phyloP scores from a whole-genome alignment of 2,113 vertebrate genomes.

The Lathamus discolor region DNA sequence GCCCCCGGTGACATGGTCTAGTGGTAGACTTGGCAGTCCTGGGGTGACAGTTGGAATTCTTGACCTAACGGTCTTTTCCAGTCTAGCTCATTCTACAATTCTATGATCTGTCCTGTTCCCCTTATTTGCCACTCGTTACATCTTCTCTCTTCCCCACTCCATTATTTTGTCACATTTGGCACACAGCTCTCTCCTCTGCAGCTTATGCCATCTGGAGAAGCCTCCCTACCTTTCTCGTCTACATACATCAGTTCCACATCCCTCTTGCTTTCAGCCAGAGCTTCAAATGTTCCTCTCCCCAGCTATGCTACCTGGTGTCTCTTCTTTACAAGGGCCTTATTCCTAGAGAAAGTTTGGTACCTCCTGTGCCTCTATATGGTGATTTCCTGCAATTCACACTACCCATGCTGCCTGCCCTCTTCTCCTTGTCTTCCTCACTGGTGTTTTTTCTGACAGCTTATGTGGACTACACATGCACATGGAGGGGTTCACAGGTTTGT shows the following conservation, averaged over 20 bases:
- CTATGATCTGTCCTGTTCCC: not conserved
- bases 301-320: not conserved
- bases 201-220: not conserved
- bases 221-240: not conserved
- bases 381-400: not conserved
- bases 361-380: rapidly evolving
- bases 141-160: not conserved
- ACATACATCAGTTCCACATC: rapidly evolving
- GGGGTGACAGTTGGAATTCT: not conserved
- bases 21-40: not conserved
- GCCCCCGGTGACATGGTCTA: not conserved
- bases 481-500: rapidly evolving
- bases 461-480: rapidly evolving
- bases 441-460: not conserved
- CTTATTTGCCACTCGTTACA: rapidly evolving
- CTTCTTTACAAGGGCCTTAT: not conserved
- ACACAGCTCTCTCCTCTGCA: not conserved
- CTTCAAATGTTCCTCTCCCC: not conserved
- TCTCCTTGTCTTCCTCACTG: rapidly evolving
- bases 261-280: not conserved
- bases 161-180: not conserved
- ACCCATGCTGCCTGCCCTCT: rapidly evolving
- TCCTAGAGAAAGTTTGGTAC: not conserved
- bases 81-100: not conserved
- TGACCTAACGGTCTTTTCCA: not conserved